A percentile compares a stretch with the other conserved stretches of the same genome.
These are phyloP conservation scores for Anodontia alba DNA, from an alignment of 2,888 invertebrate genomes.

Conservation along the genomic window DNA sequence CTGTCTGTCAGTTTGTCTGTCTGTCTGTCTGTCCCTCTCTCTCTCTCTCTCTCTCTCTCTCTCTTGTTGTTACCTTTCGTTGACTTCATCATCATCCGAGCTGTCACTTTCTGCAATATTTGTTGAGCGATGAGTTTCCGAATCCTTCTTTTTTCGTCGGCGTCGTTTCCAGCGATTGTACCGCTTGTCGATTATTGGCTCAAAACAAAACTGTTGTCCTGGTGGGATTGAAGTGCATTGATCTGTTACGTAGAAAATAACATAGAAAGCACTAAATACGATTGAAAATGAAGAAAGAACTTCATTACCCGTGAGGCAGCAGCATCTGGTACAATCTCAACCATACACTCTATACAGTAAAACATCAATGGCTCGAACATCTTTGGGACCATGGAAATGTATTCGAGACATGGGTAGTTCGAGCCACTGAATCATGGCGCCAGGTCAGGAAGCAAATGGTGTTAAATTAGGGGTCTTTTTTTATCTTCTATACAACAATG, in stretches of 20 bases:
- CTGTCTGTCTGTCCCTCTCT: not conserved
- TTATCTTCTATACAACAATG: too few species aligned
- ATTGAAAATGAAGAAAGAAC: too few species aligned
- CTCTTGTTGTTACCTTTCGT: not conserved
- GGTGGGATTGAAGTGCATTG: constrained; percentile 28
- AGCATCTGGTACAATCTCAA: too few species aligned
- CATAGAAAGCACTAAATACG: not conserved
- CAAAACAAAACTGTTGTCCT: constrained; percentile 57
- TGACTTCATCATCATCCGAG: constrained; percentile 56
- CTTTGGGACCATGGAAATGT: too few species aligned
- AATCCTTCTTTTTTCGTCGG: constrained; percentile 50
- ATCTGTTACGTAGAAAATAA: constrained; percentile 38
- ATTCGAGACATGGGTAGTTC: too few species aligned
- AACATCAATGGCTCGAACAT: too few species aligned
- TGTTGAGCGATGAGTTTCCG: constrained; percentile 66
- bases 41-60: not conserved
- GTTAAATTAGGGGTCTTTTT: too few species aligned
- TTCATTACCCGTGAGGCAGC: too few species aligned
- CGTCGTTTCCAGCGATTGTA: constrained; percentile 63
- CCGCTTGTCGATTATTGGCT: constrained; percentile 58
- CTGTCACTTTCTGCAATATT: constrained; percentile 69
- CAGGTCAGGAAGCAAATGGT: too few species aligned
- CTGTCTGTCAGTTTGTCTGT: not conserved
- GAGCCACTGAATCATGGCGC: too few species aligned
- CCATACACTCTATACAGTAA: too few species aligned